phyloP scores from a whole-genome alignment of 2,888 invertebrate genomes.

The Muschampia plurimacula region DNA sequence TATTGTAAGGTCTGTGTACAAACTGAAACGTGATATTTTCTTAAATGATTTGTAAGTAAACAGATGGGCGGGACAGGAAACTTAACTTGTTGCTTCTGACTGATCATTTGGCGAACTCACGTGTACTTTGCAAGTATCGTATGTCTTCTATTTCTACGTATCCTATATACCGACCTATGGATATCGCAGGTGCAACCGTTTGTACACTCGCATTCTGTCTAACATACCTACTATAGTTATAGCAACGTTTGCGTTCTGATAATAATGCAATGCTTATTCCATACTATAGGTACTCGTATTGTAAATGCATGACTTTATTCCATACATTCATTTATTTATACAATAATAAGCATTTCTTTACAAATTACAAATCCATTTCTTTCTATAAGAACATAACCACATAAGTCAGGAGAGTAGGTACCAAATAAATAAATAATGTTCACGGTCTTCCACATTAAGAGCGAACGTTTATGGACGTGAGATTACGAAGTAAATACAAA shows the following conservation, averaged over 20 bases:
- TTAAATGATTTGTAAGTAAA: constrained; percentile 74
- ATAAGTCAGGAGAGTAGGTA: neutral
- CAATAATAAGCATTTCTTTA: no score
- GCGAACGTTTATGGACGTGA: constrained; percentile 10
- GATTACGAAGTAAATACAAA: constrained; percentile 11
- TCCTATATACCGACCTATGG: constrained; percentile 50
- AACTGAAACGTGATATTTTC: constrained; percentile 79
- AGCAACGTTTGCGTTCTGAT: constrained; percentile 43
- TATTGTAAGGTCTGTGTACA: constrained; percentile 58
- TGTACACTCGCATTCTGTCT: constrained; percentile 41
- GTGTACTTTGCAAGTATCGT: constrained; percentile 57
- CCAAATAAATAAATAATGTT: neutral
- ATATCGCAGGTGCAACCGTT: constrained; percentile 52
- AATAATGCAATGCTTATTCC: constrained; percentile 12
- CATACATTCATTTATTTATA: no score
- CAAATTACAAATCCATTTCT: neutral
- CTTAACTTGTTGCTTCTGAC: constrained; percentile 75
- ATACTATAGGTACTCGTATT: neutral
- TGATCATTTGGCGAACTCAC: constrained; percentile 63
- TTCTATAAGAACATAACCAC: neutral
- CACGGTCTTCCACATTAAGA: neutral
- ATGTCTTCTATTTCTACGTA: constrained; percentile 53
- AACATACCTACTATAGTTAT: constrained; percentile 46
- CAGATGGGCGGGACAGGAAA: constrained; percentile 83
- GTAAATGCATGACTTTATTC: neutral